A percentile compares a stretch with the other conserved stretches of the same genome.
These are phyloP conservation scores for Magallana nippona DNA, from an alignment of 2,888 invertebrate genomes.

Conservation along the genomic window DNA sequence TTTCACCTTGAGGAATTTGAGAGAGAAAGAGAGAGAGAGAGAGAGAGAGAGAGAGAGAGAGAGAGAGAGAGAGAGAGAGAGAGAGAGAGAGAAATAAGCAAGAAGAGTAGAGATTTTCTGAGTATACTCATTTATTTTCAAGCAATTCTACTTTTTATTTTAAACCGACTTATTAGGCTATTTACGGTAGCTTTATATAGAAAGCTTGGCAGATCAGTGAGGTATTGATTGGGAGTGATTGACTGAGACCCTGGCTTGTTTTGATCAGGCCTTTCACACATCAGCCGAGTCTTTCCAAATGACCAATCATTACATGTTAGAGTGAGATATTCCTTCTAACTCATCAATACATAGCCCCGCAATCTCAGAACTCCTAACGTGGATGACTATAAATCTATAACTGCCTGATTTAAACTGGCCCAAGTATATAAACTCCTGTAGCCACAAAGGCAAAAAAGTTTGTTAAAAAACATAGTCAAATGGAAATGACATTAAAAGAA, in stretches of 20 bases:
- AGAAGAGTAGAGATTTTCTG: no score
- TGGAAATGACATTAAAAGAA: no score
- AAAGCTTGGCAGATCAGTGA: not conserved
- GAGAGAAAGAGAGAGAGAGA: conserved; percentile 37
- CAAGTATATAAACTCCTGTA: no score
- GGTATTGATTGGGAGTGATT: not conserved
- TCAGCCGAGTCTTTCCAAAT: conserved; percentile 1
- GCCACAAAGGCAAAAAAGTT: no score
- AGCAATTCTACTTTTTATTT: no score
- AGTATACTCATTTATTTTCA: no score
- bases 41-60: conserved; percentile 27
- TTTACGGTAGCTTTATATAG: no score
- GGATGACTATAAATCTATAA: not conserved
- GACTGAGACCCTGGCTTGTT: not conserved
- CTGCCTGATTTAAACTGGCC: not conserved
- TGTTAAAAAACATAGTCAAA: no score
- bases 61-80: conserved; percentile 12
- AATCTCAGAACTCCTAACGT: not conserved
- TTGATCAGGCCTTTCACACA: not conserved
- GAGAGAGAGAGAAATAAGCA: not conserved
- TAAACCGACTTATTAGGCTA: no score
- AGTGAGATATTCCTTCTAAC: not conserved
- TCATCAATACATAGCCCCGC: not conserved
- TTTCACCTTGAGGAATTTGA: conserved; percentile 29
- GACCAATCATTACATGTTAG: not conserved